Evolutionary conservation across 2,797 vertebrate species (phyloP).

Genomic region (Furcifer pardalis): DNA sequence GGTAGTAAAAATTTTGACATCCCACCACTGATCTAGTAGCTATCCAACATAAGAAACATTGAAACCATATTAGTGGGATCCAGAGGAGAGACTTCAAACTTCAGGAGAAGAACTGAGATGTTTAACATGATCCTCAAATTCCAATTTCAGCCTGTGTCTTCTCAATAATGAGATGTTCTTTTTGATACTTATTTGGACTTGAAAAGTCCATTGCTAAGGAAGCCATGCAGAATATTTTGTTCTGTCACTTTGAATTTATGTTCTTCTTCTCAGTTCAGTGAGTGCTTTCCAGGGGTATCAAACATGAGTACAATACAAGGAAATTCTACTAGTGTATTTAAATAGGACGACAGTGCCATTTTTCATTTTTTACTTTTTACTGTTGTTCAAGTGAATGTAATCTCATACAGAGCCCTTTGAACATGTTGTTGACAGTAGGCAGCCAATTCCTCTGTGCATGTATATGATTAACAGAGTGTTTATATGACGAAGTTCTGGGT

Average conservation of each 20-base stretch:
- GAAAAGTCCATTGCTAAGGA: conserved; percentile 3
- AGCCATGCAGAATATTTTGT: conserved; percentile 8
- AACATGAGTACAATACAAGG: conserved; percentile 1
- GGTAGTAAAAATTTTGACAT: too few relatives aligned
- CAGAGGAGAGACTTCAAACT: background rate
- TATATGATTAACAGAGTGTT: background rate
- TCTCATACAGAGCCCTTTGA: conserved; percentile 11
- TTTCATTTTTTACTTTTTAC: conserved; percentile 28
- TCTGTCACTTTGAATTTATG: conserved; percentile 30
- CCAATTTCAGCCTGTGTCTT: background rate
- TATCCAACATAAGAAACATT: background rate
- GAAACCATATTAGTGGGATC: background rate
- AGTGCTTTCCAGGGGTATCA: conserved; percentile 24
- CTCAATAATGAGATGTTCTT: background rate
- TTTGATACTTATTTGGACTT: background rate
- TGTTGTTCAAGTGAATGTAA: conserved; percentile 6
- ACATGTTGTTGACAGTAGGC: background rate
- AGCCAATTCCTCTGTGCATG: background rate
- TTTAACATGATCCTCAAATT: background rate
- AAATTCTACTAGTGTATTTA: conserved; percentile 14
- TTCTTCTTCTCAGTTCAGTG: conserved; percentile 26
- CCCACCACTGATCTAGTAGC: too few relatives aligned
- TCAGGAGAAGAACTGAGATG: background rate
- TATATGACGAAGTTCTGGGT: background rate
- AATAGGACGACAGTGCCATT: conserved; percentile 26